Evolutionary conservation across 2,113 vertebrate species (phyloP).

Genomic region (Aegithalos caudatus): DNA sequence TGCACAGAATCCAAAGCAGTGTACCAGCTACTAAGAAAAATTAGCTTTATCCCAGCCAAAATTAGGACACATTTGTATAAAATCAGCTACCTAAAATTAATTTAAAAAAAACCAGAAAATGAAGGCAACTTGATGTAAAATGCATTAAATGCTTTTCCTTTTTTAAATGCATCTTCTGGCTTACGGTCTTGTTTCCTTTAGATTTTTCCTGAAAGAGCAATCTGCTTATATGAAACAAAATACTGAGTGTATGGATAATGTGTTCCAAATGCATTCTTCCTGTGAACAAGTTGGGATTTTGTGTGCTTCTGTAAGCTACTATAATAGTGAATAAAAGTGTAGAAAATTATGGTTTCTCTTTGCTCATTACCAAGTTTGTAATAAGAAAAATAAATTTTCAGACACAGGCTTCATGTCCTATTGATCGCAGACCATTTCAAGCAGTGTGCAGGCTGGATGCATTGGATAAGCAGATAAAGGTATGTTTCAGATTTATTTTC

Average conservation of each 20-base stretch:
- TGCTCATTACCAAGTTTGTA: background rate
- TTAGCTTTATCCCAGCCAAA: background rate
- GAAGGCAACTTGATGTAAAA: background rate
- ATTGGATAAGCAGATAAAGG: constrained; percentile 70
- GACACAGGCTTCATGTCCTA: constrained; percentile 87
- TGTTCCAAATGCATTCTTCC: background rate
- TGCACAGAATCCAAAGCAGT: background rate
- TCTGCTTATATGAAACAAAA: background rate
- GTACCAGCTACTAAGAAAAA: background rate
- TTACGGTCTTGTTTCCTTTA: background rate
- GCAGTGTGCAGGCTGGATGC: constrained; percentile 81
- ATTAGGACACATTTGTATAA: background rate
- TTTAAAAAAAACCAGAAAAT: background rate
- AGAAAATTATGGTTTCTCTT: background rate
- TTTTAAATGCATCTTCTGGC: background rate
- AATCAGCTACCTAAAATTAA: background rate
- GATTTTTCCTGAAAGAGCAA: background rate
- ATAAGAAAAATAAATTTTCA: constrained; percentile 68
- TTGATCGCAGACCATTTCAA: constrained; percentile 90
- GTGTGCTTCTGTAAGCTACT: background rate
- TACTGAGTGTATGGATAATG: background rate
- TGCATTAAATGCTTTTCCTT: background rate
- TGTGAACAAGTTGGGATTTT: background rate
- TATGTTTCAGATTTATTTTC: constrained; percentile 15
- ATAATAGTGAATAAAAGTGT: background rate